phyloP scores from a whole-genome alignment of 2,797 vertebrate species.

The Dromococcyx pavoninus region DNA sequence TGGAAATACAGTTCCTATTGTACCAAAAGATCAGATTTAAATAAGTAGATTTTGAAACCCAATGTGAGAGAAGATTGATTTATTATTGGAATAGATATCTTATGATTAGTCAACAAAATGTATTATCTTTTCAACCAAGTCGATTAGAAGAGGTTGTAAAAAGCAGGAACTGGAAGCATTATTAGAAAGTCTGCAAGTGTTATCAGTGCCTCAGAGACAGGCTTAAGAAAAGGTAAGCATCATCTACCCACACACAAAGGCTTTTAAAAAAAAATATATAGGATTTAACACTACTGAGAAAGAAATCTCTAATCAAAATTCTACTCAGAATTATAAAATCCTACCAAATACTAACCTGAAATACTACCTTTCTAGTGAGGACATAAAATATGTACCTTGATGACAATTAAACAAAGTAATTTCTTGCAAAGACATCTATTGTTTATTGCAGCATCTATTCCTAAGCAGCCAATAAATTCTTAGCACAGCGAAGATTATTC shows the following conservation, averaged over 20 bases:
- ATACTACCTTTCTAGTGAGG: neutral
- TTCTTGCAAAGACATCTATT: neutral
- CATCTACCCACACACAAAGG: neutral
- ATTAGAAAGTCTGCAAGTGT: neutral
- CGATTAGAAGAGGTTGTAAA: neutral
- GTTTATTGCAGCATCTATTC: neutral
- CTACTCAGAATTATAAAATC: neutral
- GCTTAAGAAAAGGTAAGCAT: neutral
- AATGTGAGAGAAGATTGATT: neutral
- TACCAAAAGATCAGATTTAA: neutral
- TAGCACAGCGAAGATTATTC: neutral
- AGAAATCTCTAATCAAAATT: slow-evolving; percentile 9
- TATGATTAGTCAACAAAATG: neutral
- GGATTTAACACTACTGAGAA: neutral
- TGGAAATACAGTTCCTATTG: neutral
- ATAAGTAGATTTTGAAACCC: neutral
- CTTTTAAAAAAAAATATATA: neutral
- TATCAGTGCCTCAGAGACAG: neutral
- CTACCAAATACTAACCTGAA: neutral
- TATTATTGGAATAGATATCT: neutral
- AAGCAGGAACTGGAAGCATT: neutral
- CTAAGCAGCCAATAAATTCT: neutral
- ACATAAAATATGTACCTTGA: neutral
- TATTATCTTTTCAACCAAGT: slow-evolving; percentile 15
- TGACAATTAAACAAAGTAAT: neutral